A percentile compares a stretch with the other conserved stretches of the same genome.
These are phyloP conservation scores for Mustela nigripes DNA, from an alignment of 2,113 vertebrate species.

Conservation along the genomic window DNA sequence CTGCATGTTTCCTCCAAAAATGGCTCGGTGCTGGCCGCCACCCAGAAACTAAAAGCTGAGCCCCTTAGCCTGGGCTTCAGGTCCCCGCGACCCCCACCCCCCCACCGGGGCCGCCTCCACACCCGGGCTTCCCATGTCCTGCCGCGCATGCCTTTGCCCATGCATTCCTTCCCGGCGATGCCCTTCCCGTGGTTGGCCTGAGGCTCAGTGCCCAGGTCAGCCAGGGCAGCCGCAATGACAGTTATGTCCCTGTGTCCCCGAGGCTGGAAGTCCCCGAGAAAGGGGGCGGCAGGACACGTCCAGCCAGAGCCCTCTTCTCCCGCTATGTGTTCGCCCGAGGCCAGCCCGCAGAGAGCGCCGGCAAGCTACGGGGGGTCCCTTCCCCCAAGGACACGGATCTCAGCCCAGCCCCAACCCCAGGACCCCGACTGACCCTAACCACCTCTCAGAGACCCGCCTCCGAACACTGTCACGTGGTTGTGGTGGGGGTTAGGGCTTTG, in stretches of 20 bases:
- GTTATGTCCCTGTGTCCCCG: no score
- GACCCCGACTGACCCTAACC: neutral
- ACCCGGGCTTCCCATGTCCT: fast-evolving
- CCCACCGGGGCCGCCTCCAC: fast-evolving
- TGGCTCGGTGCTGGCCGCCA: fast-evolving
- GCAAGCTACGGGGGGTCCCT: neutral
- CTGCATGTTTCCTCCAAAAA: neutral
- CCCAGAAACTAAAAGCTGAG: neutral
- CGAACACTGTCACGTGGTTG: neutral
- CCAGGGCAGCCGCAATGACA: neutral
- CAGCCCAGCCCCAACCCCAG: neutral
- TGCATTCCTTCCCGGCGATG: neutral
- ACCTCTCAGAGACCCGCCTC: neutral
- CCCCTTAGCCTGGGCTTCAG: neutral
- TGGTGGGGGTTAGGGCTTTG: no score
- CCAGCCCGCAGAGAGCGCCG: neutral
- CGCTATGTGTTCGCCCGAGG: neutral
- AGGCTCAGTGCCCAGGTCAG: neutral
- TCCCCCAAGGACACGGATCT: no score
- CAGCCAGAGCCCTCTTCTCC: neutral
- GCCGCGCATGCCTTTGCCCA: no score
- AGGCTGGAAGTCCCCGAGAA: neutral
- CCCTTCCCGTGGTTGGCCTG: neutral
- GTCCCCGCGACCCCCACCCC: fast-evolving
- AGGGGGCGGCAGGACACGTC: neutral